Evolutionary conservation across 2,797 vertebrate species (phyloP), one percentile per base, ranked within the genome.

Genomic region (Echeneis naucrates): DNA sequence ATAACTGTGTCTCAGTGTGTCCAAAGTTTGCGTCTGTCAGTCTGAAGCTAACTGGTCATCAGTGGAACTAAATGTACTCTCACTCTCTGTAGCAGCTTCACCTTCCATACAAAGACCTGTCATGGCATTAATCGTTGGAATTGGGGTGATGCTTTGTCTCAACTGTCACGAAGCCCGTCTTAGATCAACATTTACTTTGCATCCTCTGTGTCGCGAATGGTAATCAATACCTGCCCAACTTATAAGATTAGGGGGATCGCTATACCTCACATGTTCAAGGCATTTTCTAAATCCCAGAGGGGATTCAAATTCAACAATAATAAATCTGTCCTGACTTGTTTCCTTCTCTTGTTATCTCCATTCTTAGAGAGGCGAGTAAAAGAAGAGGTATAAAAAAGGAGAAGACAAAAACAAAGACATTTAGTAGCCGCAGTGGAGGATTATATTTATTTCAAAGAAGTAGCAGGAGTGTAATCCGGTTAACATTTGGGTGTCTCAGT

Each of bases 391-490:
- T 48, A 72, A 53, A 80, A 83, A 70, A 48, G n/a, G 13, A 54
- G 14, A 45, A 38, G 45, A 56, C 68, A 68, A 70, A 75, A 60
- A 74, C 65, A 52, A 61, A 66, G 55, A 51, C 33, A 75, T 87
- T 88, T 78, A 81, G 59, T 48, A 69, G 82, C 72, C 59, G 44
- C 78, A 72, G 59, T 27, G 60, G 80, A 83, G 81, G 83, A 91
- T 89, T 89, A 78, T 72, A 85, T 87, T 90, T 85, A 78, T 88
- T 83, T 86, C 82, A 89, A 86, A 87, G 81, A 62, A 78, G 68
- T 85, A 81, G 48, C 70, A 53, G 53, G 65, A 81, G 75, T 69
- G 52, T 88, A 87, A 93, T 93, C 83, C 78, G 83, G 84, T 92
- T 88, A 91, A 83, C 87, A 79, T 87, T 82, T 88, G 77, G 79